phyloP scores from a whole-genome alignment of 2,113 vertebrate species.

The Bambusicola thoracicus region DNA sequence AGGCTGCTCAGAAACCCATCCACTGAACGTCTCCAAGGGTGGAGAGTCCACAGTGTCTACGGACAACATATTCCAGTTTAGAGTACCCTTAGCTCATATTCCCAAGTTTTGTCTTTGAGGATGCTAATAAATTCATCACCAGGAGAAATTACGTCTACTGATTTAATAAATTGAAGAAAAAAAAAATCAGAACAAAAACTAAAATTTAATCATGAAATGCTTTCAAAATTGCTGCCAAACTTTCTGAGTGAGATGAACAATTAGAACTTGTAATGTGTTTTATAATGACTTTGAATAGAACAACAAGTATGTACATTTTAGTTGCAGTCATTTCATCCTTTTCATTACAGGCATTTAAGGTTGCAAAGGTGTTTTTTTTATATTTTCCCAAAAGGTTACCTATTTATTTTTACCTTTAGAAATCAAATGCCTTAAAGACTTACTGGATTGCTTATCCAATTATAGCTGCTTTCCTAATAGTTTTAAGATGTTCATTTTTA shows the following conservation, averaged over 20 bases:
- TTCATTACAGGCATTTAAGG: background rate
- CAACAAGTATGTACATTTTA: background rate
- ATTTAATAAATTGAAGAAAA: background rate
- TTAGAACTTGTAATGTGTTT: background rate
- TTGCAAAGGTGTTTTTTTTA: background rate
- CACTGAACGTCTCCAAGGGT: background rate
- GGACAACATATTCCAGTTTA: background rate
- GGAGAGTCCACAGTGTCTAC: background rate
- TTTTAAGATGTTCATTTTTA: conserved; percentile 68
- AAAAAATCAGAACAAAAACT: background rate
- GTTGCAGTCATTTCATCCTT: background rate
- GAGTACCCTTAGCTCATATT: background rate
- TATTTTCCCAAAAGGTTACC: background rate
- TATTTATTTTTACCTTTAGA: background rate
- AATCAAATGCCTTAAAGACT: conserved; percentile 19
- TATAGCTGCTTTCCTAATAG: conserved; percentile 61
- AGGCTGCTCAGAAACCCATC: background rate
- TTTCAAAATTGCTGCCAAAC: background rate
- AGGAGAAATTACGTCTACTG: background rate
- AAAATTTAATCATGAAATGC: background rate
- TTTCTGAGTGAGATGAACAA: background rate
- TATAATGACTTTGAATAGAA: background rate
- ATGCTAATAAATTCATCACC: background rate
- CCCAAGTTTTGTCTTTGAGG: background rate
- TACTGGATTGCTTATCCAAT: conserved; percentile 42